Base-by-base conservation (phyloP, 2,888 invertebrate genomes). In the Apeira syringaria region DNA sequence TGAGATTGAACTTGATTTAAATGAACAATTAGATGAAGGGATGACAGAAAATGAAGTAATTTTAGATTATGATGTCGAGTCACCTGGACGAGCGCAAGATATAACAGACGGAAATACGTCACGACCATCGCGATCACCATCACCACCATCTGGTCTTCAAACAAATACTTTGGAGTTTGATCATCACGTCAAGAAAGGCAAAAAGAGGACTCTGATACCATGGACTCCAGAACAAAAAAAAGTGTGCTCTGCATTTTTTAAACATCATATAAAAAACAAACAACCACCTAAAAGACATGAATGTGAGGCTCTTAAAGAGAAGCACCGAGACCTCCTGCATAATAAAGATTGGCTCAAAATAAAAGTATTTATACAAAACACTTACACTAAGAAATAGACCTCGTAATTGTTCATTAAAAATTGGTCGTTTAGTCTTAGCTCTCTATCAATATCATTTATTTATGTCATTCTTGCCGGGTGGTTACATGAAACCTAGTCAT, bases 161-260 rank as follows among this genome's bases (percentile, higher is more conserved):
- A 20, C 18, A 5, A 20, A 4, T 4, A 20, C 18, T 20, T 20
- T 20, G 3, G 18, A 20, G 18, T 20, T 6, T 20, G 5, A 20
- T 20, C 5, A 20, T 5, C 18, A 20, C 5, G 18, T 5, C 5
- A 20, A 20, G 18, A 20, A 20, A 20, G 18, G 18, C 4, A 20
- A 20, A 20, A 20, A 20, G 18, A 20, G 18, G 9, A 47, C 35
- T 5, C 29, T 58, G n/a, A 44, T 61, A 31, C 61, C 62, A 9
- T 62, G 60, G 61, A 62, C 58, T 13, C 11, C 15, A 11, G 48
- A 56, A 42, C 60, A 64, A 53, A 61, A 56, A 26, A 29, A 53
- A 5, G 41, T 52, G 6, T 44, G 47, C 20, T 40, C 29, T 9
- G 39, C 24, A 30, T 61, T 36, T 32, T 64, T 60, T 38, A 47